Conservation (phyloP, 2,888 invertebrate genomes). For the Pharmacophagus antenor region DNA sequence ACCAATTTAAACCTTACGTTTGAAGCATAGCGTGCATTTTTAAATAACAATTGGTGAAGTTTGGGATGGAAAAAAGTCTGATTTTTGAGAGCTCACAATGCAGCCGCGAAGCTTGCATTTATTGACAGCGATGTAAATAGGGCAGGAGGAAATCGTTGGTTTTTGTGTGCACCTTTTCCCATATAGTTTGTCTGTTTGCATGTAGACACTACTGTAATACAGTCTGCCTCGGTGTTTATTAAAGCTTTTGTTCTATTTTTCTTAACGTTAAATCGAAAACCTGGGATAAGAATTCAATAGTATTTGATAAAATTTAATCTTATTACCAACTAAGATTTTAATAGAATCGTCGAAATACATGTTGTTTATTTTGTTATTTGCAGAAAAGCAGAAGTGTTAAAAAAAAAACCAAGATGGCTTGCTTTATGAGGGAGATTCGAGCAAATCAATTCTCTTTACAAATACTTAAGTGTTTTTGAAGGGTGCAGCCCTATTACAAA, state of each 20-base stretch:
- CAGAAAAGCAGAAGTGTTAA: background rate
- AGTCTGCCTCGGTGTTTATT: too few species aligned
- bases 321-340: too few species aligned
- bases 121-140: conserved; percentile 21
- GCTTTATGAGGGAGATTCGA: conserved; percentile 29
- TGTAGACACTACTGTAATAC: background rate
- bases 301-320: too few species aligned
- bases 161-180: background rate
- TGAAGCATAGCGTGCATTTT: background rate
- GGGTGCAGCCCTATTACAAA: conserved; percentile 27
- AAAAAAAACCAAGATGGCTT: conserved; percentile 9
- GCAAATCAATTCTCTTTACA: conserved; percentile 65
- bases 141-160: conserved; percentile 8
- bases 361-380: background rate
- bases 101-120: conserved; percentile 19
- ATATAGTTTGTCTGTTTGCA: conserved; percentile 8
- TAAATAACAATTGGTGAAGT: background rate
- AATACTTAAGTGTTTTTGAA: conserved; percentile 29
- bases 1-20: conserved; percentile 9
- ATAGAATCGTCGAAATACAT: too few species aligned
- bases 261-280: too few species aligned
- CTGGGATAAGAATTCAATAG: too few species aligned
- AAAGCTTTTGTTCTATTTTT: too few species aligned
- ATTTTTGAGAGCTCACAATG: conserved; percentile 15
- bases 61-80: conserved; percentile 2